Percentiles rank a stretch among this genome's conserved stretches.
These are phyloP conservation scores for Orthonychiurus folsomi DNA, from an alignment of 2,888 invertebrate species.

Conservation along the genomic window DNA sequence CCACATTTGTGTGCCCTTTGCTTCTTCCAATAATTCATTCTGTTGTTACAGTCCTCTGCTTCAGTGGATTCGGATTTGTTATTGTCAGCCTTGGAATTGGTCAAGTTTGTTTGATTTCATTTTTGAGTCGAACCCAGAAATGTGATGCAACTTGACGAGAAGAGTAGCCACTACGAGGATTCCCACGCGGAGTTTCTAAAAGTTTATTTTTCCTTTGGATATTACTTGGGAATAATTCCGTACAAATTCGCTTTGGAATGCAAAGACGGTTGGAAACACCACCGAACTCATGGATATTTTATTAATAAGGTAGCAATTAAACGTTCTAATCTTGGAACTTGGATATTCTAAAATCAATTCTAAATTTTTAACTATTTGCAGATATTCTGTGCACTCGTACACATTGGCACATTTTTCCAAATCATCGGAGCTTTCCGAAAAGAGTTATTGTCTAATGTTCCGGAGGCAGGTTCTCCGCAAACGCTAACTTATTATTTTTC, in stretches of 20 bases:
- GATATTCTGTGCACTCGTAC: background rate
- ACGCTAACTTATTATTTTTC: background rate
- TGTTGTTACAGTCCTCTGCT: too few species aligned
- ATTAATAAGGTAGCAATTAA: conserved; percentile 1
- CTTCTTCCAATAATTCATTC: too few species aligned
- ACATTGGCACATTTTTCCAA: background rate
- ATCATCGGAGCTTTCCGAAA: background rate
- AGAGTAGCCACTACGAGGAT: background rate
- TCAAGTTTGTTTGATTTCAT: too few species aligned
- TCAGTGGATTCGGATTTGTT: too few species aligned
- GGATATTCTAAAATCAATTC: too few species aligned
- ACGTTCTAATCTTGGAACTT: too few species aligned
- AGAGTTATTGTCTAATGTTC: background rate
- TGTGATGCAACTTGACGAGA: too few species aligned
- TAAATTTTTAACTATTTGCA: too few species aligned
- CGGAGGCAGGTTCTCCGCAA: background rate
- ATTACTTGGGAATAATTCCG: background rate
- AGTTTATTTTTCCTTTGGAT: background rate
- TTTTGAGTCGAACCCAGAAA: too few species aligned
- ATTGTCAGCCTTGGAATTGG: too few species aligned
- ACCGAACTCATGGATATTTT: background rate
- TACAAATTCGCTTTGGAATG: background rate
- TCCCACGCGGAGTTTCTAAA: background rate
- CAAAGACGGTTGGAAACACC: background rate
- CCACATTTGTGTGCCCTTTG: too few species aligned